Evolutionary conservation across 2,797 vertebrate species (phyloP).

Genomic region (Hippoglossus hippoglossus): DNA sequence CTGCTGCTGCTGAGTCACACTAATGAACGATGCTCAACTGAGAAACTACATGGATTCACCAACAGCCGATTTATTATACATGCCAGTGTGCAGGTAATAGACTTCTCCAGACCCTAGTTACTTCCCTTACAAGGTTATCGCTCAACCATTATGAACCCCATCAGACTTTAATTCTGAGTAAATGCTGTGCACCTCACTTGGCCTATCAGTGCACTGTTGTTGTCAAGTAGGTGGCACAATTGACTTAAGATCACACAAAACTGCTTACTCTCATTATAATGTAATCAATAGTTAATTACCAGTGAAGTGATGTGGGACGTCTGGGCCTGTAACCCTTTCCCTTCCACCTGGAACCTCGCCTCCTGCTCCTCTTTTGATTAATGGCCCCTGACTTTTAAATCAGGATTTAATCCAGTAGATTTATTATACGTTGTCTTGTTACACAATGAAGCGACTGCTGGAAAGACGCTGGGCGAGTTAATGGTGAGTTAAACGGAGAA

Average conservation of each 20-base stretch:
- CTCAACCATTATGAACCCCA: constrained; percentile 41
- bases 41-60: neutral
- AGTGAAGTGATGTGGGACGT: constrained; percentile 67
- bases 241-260: constrained; percentile 72
- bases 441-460: constrained; percentile 6
- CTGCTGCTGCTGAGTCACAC: neutral
- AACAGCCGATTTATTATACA: constrained; percentile 14
- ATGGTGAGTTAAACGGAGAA: neutral
- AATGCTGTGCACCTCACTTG: constrained; percentile 58
- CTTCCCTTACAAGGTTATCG: constrained; percentile 43
- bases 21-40: neutral
- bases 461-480: neutral
- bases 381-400: constrained; percentile 45
- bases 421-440: constrained; percentile 32
- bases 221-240: constrained; percentile 66
- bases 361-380: constrained; percentile 64
- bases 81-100: constrained; percentile 40
- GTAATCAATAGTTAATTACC: constrained; percentile 81
- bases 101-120: constrained; percentile 36
- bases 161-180: constrained; percentile 50
- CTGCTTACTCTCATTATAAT: constrained; percentile 78
- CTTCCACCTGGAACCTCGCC: constrained; percentile 39
- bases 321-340: constrained; percentile 54
- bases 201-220: constrained; percentile 45
- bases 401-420: constrained; percentile 44